Evolutionary conservation across 2,888 invertebrate species (phyloP).

Genomic region (Beris chalybata): DNA sequence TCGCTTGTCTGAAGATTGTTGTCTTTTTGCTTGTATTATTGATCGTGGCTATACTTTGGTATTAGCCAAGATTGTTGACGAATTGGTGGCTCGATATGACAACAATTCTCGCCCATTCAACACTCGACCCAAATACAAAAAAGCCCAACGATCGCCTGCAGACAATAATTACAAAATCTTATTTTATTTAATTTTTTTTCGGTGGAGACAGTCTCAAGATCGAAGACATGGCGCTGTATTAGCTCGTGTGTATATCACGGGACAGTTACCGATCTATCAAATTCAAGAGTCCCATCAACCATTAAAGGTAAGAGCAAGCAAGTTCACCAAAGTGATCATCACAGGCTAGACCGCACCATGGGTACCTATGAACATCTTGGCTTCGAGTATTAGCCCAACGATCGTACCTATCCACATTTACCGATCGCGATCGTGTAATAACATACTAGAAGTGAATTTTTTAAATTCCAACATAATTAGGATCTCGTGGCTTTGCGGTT

Average conservation of each 20-base stretch:
- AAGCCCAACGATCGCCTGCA: slow-evolving; percentile 37
- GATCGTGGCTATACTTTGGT: too few species aligned
- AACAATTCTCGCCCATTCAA: slow-evolving; percentile 29
- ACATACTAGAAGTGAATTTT: slow-evolving; percentile 36
- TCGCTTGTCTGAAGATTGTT: too few species aligned
- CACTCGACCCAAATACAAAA: slow-evolving; percentile 19
- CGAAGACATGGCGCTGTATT: slow-evolving; percentile 26
- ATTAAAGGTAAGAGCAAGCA: too few species aligned
- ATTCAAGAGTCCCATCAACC: slow-evolving; percentile 16
- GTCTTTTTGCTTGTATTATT: too few species aligned
- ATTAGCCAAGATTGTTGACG: too few species aligned
- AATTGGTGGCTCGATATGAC: slow-evolving; percentile 2
- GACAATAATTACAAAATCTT: slow-evolving; percentile 34
- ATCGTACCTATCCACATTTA: background rate
- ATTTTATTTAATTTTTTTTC: too few species aligned
- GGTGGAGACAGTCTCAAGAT: slow-evolving; percentile 14
- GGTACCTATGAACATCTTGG: background rate
- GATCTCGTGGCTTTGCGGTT: slow-evolving; percentile 42
- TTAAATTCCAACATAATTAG: slow-evolving; percentile 42
- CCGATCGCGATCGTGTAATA: slow-evolving; percentile 27
- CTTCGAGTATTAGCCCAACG: too few species aligned
- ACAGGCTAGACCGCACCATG: slow-evolving; percentile 2
- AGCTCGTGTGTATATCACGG: background rate
- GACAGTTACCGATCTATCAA: slow-evolving; percentile 30
- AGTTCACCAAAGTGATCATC: too few species aligned